These are phyloP conservation scores for Hippasteria phrygiana DNA, from an alignment of 53 echinoderm and acorn worm genomes.

Conservation along the genomic window DNA sequence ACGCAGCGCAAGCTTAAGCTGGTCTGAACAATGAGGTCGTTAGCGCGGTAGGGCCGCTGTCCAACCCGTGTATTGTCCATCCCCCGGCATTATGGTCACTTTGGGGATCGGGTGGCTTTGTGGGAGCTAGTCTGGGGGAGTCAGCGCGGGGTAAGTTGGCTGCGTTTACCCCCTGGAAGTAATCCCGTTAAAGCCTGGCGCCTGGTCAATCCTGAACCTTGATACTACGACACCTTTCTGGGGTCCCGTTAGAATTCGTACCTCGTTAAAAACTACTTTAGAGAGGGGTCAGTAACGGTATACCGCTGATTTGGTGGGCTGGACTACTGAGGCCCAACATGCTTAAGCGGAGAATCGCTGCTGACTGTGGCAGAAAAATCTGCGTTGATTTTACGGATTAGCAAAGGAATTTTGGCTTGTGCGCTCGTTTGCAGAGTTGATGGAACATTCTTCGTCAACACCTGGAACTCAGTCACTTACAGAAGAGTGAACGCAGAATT, in stretches of 20 bases:
- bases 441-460: too few relatives aligned
- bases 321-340: background rate
- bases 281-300: slow-evolving; percentile 22
- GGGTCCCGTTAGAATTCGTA: slow-evolving; percentile 18
- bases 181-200: slow-evolving; percentile 70
- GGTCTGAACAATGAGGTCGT: slow-evolving; percentile 61
- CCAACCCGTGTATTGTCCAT: background rate
- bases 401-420: too few relatives aligned
- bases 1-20: slow-evolving; percentile 41
- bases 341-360: too few relatives aligned
- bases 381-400: too few relatives aligned
- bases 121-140: background rate
- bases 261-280: slow-evolving; percentile 27
- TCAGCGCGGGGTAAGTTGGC: background rate
- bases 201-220: slow-evolving; percentile 43
- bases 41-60: slow-evolving; percentile 51
- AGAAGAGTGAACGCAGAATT: too few relatives aligned
- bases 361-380: too few relatives aligned
- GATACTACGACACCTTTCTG: slow-evolving; percentile 20
- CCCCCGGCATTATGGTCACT: background rate
- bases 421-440: too few relatives aligned
- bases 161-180: slow-evolving; percentile 35
- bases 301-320: slow-evolving; percentile 4
- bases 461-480: too few relatives aligned
- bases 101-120: background rate